Percentiles rank a stretch among this genome's conserved stretches.
These are phyloP conservation scores for Austrofundulus limnaeus DNA, from an alignment of 2,113 vertebrate species.

Conservation along the genomic window DNA sequence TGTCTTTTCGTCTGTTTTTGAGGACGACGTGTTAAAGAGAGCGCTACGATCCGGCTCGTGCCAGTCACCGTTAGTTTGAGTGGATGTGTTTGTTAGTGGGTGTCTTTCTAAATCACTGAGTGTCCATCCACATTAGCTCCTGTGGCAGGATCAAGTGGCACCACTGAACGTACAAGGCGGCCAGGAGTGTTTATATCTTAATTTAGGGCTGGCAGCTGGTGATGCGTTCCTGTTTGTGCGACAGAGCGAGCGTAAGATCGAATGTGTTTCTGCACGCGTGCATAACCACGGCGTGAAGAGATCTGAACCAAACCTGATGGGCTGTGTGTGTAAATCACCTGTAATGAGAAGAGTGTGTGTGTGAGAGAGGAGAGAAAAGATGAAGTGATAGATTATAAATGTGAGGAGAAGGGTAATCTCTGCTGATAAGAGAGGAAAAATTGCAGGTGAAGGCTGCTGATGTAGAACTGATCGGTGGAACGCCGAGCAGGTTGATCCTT, in stretches of 20 bases:
- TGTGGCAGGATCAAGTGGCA: constrained; percentile 68
- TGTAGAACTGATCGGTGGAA: constrained; percentile 42
- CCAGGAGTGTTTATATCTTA: constrained; percentile 71
- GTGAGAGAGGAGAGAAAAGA: constrained; percentile 20
- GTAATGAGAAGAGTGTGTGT: constrained; percentile 15
- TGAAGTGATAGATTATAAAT: constrained; percentile 44
- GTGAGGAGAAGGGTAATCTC: constrained; percentile 57
- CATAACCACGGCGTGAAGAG: constrained; percentile 55
- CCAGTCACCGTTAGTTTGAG: constrained; percentile 62
- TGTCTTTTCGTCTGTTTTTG: neutral
- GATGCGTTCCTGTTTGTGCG: constrained; percentile 52
- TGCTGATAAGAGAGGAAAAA: constrained; percentile 53
- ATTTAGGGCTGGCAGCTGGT: constrained; percentile 65
- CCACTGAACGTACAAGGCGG: constrained; percentile 54
- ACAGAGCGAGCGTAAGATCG: neutral
- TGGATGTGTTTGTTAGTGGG: constrained; percentile 62
- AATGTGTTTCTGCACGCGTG: constrained; percentile 20
- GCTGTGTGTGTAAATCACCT: constrained; percentile 37
- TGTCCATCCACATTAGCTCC: constrained; percentile 74
- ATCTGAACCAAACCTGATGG: constrained; percentile 50
- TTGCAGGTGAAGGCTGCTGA: constrained; percentile 60
- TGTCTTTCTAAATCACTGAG: constrained; percentile 57
- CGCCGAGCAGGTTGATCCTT: constrained; percentile 11
- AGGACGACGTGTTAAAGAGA: constrained; percentile 23
- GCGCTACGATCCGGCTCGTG: constrained; percentile 13